Evolutionary conservation across 2,888 invertebrate species (phyloP).

Genomic region (Nomada fabriciana): DNA sequence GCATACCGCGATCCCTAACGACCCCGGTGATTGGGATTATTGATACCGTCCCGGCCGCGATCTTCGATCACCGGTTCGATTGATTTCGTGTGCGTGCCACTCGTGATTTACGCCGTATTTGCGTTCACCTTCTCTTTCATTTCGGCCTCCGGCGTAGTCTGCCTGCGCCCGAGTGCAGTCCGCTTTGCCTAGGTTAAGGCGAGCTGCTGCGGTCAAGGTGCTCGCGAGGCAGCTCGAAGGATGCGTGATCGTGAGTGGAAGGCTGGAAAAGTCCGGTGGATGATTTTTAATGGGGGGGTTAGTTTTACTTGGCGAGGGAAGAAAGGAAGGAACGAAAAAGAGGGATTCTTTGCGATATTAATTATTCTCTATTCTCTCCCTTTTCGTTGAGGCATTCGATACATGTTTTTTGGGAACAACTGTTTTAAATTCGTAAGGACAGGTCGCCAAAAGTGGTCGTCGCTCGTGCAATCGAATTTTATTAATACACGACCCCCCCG

Average conservation of each 20-base stretch:
- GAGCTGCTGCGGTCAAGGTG: conserved; percentile 41
- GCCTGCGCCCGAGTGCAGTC: background rate
- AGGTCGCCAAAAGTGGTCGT: too few species aligned
- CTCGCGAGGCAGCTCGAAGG: conserved; percentile 5
- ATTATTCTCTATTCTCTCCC: too few species aligned
- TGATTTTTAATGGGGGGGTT: too few species aligned
- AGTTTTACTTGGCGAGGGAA: too few species aligned
- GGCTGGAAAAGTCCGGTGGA: background rate
- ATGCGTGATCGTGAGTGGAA: conserved; percentile 15
- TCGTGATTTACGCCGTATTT: conserved; percentile 57
- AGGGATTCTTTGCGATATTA: too few species aligned
- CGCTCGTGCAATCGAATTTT: too few species aligned
- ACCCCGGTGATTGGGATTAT: conserved; percentile 55
- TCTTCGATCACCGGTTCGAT: conserved; percentile 50
- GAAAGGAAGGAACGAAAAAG: too few species aligned
- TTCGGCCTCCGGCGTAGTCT: conserved; percentile 44
- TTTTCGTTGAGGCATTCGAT: too few species aligned
- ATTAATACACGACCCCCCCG: too few species aligned
- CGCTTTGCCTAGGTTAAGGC: conserved; percentile 46
- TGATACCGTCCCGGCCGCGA: conserved; percentile 43
- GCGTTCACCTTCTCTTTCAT: conserved; percentile 58
- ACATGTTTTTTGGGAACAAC: too few species aligned
- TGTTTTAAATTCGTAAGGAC: too few species aligned
- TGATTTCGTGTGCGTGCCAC: conserved; percentile 51
- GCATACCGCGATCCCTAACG: conserved; percentile 49